Base-by-base conservation (phyloP, 53 echinoderm and acorn worm species). In the Temnopleurus reevesii region DNA sequence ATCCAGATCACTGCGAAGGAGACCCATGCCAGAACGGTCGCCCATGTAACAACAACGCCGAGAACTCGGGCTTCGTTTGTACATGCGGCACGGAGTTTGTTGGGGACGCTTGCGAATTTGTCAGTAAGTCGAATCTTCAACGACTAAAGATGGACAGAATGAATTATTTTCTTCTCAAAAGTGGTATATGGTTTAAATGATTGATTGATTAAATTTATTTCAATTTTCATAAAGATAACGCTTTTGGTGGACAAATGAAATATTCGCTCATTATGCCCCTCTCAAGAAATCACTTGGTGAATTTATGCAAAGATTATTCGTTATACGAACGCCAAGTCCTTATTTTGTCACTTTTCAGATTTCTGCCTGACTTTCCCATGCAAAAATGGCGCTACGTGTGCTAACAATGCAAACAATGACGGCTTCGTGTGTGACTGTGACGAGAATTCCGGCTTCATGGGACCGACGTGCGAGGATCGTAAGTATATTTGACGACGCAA, bases 381-480 rank as follows among this genome's bases (percentile, higher is more conserved):
- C 15, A 45, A 57, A 45, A 85, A 85, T 45, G 85, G 60, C 30
- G 85, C 59, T 13, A 59, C 85, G 1, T 85, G 85, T 60, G 36
- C 85, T 5, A 85, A 85, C 46, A 85, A 46, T 31, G 85, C 60
- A 7, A 25, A 45, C 45, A 85, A 85, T 29, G 46, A 38, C 7
- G 85, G 29, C 8, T 85, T 85, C 60, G 85, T 18, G 8, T 85
- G 85, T 7, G 26, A n/a, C 60, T 85, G 85, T 28, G 57, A 36
- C 10, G 60, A 30, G 4, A 29, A 57, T 26, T 21, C 59, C 9
- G 85, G 85, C 9, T 85, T 45, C 44, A 45, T 12, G 12, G 85
- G 85, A 2, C 85, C 85, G 1, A 85, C 85, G 5, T 85, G 85
- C 24, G 55, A 29, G 24, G 85, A 85, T 27, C 85, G 85, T 85